Evolutionary conservation across 2,888 invertebrate genomes (phyloP), one percentile per base, ranked within the genome.

Genomic region (Torymus tubicola): DNA sequence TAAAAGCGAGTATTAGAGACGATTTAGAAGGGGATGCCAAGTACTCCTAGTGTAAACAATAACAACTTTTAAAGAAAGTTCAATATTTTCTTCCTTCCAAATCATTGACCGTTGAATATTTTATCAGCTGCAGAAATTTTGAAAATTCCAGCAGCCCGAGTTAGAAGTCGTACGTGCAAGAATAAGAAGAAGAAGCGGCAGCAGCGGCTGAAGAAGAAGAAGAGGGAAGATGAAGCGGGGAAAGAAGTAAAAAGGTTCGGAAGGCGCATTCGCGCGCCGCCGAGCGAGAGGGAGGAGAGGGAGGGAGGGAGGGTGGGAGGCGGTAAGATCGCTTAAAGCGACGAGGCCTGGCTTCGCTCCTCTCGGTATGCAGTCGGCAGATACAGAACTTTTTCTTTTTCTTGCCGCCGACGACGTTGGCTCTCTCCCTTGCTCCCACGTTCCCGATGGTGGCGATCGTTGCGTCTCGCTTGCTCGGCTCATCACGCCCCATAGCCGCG

Each of bases 351-450:
- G 81, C 71, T 63, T 75, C 78, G 74, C 70, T 68, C 64, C 71
- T 57, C 81, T 81, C 60, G 83, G 83, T 83, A 83, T 82, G 83
- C 82, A 82, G 81, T 67, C 78, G 57, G 74, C 71, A 78, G 81
- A 82, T 83, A 81, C 50, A 10, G 67, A 78, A 82, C 78, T 80
- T 77, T 82, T 81, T 79, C 68, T 76, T 74, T 71, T 72, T 78
- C 69, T 61, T 24, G 31, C 65, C 50, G 61, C 60, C 60, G 42
- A 52, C 67, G 61, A 24, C 67, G 84, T 76, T 82, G n/a, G 78
- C 81, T 83, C 67, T 83, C 74, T 85, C 83, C 82, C 80, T 78
- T 70, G 84, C 75, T 50, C 60, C 21, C 57, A 52, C 60, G 73
- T 77, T 76, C 73, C 77, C 68, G 73, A 68, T 73, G 53, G n/a